phyloP scores from a whole-genome alignment of 2,113 vertebrate species.

The Balaeniceps rex region DNA sequence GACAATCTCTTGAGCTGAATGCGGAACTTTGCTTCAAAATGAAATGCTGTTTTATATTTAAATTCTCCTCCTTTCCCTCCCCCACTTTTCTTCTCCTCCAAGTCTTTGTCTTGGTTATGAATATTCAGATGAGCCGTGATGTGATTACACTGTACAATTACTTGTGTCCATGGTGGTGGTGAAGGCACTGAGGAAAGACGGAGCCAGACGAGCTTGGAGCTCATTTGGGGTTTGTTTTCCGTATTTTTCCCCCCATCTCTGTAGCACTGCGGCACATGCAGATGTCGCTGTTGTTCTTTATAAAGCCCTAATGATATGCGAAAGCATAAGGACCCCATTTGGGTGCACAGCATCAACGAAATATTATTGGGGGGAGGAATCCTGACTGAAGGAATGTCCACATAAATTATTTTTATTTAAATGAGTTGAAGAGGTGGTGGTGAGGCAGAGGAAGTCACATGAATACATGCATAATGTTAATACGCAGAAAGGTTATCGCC shows the following conservation, averaged over 20 bases:
- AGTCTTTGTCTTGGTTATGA: slow-evolving; percentile 80
- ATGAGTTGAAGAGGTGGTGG: slow-evolving; percentile 71
- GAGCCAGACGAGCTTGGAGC: slow-evolving; percentile 57
- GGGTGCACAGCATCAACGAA: slow-evolving; percentile 65
- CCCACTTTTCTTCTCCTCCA: slow-evolving; percentile 57
- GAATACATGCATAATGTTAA: slow-evolving; percentile 86
- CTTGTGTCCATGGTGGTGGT: slow-evolving; percentile 74
- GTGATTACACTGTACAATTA: slow-evolving; percentile 88
- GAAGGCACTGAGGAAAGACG: slow-evolving; percentile 43
- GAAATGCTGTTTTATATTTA: slow-evolving; percentile 72
- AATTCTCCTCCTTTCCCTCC: slow-evolving; percentile 68
- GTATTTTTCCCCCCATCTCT: slow-evolving; percentile 64
- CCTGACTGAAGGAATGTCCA: slow-evolving; percentile 80
- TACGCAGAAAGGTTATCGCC: slow-evolving; percentile 78
- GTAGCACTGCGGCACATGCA: slow-evolving; percentile 91
- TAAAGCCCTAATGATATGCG: slow-evolving; percentile 85
- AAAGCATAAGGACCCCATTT: slow-evolving; percentile 81
- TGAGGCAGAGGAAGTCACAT: slow-evolving; percentile 78
- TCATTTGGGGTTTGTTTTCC: slow-evolving; percentile 60
- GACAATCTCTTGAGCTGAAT: slow-evolving; percentile 4
- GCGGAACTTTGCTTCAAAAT: slow-evolving; percentile 61
- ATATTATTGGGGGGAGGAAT: slow-evolving; percentile 64
- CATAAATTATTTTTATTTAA: slow-evolving; percentile 82
- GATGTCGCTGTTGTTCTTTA: slow-evolving; percentile 99
- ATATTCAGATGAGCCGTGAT: slow-evolving; percentile 86